Evolutionary conservation across 2,888 invertebrate genomes (phyloP), one percentile per base, ranked within the genome.

Genomic region (Spisula subtruncata): DNA sequence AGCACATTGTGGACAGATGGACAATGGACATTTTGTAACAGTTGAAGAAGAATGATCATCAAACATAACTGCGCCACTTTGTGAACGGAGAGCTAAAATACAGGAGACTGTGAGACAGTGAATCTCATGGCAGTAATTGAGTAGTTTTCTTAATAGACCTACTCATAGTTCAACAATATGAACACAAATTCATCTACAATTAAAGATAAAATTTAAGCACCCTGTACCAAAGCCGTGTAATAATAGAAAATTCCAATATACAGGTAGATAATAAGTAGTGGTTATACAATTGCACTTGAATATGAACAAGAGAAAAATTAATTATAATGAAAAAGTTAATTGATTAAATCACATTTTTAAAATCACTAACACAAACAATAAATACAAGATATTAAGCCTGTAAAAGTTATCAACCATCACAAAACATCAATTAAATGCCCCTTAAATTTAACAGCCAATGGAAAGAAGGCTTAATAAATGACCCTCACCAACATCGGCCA

Each of bases 361-460:
- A 66, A 66, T 66, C 60, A 66, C 60, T 66, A 66, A 66, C 60
- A 66, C 60, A 25, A 66, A 66, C 10, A n/a, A 66, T 25, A 66
- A 66, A 66, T 66, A 66, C 10, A 5, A 66, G 60, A 25, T 25
- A 66, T 66, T 25, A 66, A 25, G 60, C 25, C 60, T 8, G 4
- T 66, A 66, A 66, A 25, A 66, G 25, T 66, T 0, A 25, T 66
- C 25, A 66, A 25, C 0, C 25, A 25, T n/a, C n/a, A 56, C 18
- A 56, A n/a, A 5, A 6, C 56, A 56, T 20, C 1, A n/a, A n/a
- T n/a, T n/a, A n/a, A n/a, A n/a, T 54, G 18, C n/a, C n/a, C 56
- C 18, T 18, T 1, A 56, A 18, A 56, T 4, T 14, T 12, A 18
- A 8, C 41, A 56, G 56, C 5, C n/a, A n/a, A 56, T 56, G 6